Percentiles rank a stretch among this genome's conserved stretches.
Evolutionary conservation across 2,888 invertebrate genomes (phyloP).

Genomic region (Papilio gigon): DNA sequence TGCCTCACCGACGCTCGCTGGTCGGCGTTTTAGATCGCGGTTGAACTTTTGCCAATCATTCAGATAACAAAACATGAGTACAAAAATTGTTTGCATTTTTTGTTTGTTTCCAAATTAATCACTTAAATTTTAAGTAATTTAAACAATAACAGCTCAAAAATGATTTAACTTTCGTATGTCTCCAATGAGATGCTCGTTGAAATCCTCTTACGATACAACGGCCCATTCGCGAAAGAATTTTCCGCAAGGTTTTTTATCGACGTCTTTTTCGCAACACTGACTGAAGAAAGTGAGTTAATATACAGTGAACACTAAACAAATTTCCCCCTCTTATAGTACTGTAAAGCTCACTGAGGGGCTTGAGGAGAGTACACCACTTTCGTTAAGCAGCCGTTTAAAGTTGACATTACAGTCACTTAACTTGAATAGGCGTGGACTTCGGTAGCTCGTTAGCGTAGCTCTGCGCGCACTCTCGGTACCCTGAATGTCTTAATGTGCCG

Average conservation of each 20-base stretch:
- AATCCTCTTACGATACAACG: background rate
- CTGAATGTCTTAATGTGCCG: slow-evolving; percentile 30
- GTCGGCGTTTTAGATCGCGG: slow-evolving; percentile 22
- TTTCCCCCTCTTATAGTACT: slow-evolving; percentile 32
- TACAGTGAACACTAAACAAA: slow-evolving; percentile 31
- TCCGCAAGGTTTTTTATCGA: background rate
- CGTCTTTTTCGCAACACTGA: background rate
- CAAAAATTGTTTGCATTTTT: slow-evolving; percentile 2
- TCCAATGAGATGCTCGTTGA: no score
- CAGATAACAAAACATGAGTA: slow-evolving; percentile 13
- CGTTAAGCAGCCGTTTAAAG: slow-evolving; percentile 32
- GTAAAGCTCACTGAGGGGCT: slow-evolving; percentile 33
- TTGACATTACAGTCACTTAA: slow-evolving; percentile 40
- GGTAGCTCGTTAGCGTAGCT: slow-evolving; percentile 45
- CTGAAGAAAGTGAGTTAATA: slow-evolving; percentile 30
- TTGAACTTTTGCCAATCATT: slow-evolving; percentile 36
- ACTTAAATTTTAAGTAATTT: background rate
- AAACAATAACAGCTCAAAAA: background rate
- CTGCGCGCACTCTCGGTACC: slow-evolving; percentile 43
- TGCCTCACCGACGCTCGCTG: slow-evolving; percentile 12
- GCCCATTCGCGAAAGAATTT: background rate
- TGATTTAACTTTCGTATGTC: no score
- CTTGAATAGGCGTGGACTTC: slow-evolving; percentile 43
- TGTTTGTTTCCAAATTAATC: background rate
- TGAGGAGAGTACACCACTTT: slow-evolving; percentile 38